These are phyloP conservation scores for Danaus plexippus DNA, from an alignment of 1,140 invertebrate species.

Conservation along the genomic window DNA sequence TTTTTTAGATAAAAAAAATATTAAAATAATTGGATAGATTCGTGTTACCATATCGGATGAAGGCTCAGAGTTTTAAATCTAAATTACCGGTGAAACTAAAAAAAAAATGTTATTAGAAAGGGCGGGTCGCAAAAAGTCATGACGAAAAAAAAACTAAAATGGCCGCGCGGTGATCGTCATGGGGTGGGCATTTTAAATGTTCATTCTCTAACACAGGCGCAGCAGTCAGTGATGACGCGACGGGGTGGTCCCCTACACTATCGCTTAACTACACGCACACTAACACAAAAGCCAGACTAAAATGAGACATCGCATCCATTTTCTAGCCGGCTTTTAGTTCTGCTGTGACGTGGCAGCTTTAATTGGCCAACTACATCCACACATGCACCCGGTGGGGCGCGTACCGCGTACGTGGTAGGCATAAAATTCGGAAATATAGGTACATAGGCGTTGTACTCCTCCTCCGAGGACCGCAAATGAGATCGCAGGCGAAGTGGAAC, in stretches of 20 bases:
- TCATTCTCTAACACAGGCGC: slow-evolving; percentile 67
- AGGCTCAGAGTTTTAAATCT: too few relatives aligned
- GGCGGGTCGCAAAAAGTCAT: slow-evolving; percentile 36
- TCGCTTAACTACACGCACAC: slow-evolving; percentile 58
- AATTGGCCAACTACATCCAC: slow-evolving; percentile 49
- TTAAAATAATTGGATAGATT: not conserved
- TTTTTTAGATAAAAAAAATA: too few relatives aligned
- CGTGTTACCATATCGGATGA: not conserved
- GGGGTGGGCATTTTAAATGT: slow-evolving; percentile 67
- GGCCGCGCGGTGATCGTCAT: slow-evolving; percentile 63
- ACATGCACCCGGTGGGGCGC: slow-evolving; percentile 23
- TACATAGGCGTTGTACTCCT: slow-evolving; percentile 50
- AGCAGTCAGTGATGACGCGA: slow-evolving; percentile 63
- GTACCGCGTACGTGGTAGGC: slow-evolving; percentile 47
- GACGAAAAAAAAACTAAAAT: slow-evolving; percentile 50
- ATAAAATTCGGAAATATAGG: slow-evolving; percentile 68
- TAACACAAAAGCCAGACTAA: slow-evolving; percentile 21
- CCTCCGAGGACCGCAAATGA: slow-evolving; percentile 60
- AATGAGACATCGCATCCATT: slow-evolving; percentile 24
- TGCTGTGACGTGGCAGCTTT: slow-evolving; percentile 36
- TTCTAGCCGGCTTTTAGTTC: slow-evolving; percentile 21
- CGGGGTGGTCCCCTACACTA: slow-evolving; percentile 57
- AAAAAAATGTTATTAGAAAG: slow-evolving; percentile 18
- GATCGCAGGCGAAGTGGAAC: slow-evolving; percentile 55
- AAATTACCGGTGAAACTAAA: not conserved